Evolutionary conservation across 2,113 vertebrate genomes (phyloP).

Genomic region (Clarias batrachus): DNA sequence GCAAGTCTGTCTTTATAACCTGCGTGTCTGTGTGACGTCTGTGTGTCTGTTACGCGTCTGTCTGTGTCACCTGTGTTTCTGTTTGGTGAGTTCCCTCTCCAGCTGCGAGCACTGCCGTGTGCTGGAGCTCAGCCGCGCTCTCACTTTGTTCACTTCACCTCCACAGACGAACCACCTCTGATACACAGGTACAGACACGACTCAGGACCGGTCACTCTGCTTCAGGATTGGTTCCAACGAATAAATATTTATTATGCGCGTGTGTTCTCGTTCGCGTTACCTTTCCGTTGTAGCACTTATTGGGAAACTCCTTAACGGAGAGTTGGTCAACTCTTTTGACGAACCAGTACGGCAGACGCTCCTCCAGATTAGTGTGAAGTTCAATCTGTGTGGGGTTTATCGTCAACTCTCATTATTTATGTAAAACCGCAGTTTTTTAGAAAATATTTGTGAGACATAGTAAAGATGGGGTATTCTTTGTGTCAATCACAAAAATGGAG

Average conservation of each 20-base stretch:
- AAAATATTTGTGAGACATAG: neutral
- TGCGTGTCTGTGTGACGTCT: constrained; percentile 73
- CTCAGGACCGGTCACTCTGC: neutral
- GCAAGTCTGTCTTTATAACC: constrained; percentile 52
- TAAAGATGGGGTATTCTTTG: neutral
- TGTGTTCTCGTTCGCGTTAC: constrained; percentile 51
- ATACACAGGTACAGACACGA: neutral
- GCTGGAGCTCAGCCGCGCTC: constrained; percentile 19
- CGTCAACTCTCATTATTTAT: neutral
- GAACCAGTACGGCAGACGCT: constrained; percentile 82
- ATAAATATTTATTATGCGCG: neutral
- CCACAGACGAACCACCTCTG: constrained; percentile 41
- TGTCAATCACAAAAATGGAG: neutral
- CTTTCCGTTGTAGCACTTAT: constrained; percentile 70
- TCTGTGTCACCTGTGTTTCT: constrained; percentile 76
- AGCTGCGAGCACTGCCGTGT: constrained; percentile 56
- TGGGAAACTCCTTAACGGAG: constrained; percentile 74
- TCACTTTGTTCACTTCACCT: constrained; percentile 21
- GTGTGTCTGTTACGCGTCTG: constrained; percentile 65
- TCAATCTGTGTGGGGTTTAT: constrained; percentile 70
- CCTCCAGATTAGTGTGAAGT: constrained; percentile 84
- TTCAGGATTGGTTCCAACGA: neutral
- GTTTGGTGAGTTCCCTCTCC: constrained; percentile 81
- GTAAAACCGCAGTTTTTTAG: neutral
- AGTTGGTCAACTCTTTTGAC: constrained; percentile 78